Conservation (phyloP, 1,140 invertebrate species). For the Drosophila bocki region DNA sequence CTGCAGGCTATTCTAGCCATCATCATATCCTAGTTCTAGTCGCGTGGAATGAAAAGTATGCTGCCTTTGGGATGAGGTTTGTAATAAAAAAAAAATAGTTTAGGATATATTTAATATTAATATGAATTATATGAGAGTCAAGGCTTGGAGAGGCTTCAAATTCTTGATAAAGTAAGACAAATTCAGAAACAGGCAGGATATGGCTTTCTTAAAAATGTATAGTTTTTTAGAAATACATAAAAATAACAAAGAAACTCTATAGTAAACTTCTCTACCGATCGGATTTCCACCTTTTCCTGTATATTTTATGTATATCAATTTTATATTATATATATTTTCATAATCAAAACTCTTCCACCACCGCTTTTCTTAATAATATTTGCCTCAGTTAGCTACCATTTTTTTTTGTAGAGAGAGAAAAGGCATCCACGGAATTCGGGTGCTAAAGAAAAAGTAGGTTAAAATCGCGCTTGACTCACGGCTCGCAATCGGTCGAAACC, state of each 20-base stretch:
- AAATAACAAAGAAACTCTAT: no score
- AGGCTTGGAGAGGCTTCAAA: no score
- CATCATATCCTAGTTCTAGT: slow-evolving; percentile 10
- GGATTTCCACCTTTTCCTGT: no score
- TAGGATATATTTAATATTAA: no score
- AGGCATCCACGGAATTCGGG: slow-evolving; percentile 16
- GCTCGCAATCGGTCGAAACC: slow-evolving; percentile 20
- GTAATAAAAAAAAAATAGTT: neutral
- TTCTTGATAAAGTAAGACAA: no score
- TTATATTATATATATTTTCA: no score
- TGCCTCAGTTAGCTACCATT: slow-evolving; percentile 25
- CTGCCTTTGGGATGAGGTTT: neutral
- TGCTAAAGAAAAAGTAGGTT: slow-evolving; percentile 49
- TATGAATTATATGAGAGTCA: no score
- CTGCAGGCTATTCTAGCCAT: slow-evolving; percentile 35
- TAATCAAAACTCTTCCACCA: neutral
- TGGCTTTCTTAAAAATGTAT: no score
- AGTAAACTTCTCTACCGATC: no score
- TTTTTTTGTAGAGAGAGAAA: slow-evolving; percentile 23
- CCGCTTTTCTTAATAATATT: neutral
- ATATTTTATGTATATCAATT: no score
- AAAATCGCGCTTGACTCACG: slow-evolving; percentile 27
- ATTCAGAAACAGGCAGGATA: no score
- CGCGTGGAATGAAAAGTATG: neutral
- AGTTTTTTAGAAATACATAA: no score